A percentile compares a stretch with the other conserved stretches of the same genome.
Conservation (phyloP, 2,113 vertebrate species). For the Shinisaurus crocodilurus region DNA sequence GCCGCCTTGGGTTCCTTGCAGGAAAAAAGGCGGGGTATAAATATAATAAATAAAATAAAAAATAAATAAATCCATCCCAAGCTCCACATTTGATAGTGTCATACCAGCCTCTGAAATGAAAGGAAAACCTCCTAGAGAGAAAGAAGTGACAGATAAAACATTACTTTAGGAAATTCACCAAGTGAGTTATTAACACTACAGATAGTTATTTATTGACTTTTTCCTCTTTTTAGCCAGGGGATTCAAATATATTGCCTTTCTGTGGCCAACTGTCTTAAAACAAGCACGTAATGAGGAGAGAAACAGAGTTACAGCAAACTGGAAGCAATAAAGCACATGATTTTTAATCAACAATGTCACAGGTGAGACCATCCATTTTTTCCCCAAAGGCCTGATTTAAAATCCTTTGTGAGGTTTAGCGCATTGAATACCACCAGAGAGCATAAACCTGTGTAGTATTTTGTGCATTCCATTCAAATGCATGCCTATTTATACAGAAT, state of each 20-base stretch:
- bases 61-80: no score
- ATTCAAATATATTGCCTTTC: conserved; percentile 16
- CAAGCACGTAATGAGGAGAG: conserved; percentile 20
- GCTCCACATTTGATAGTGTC: not conserved
- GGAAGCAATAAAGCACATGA: conserved; percentile 1
- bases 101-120: not conserved
- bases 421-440: not conserved
- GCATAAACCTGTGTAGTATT: not conserved
- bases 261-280: conserved; percentile 8
- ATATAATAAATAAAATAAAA: no score
- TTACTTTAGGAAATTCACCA: not conserved
- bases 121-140: not conserved
- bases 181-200: conserved; percentile 19
- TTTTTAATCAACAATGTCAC: conserved; percentile 17
- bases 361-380: not conserved
- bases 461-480: not conserved
- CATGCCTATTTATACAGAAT: not conserved
- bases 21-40: no score
- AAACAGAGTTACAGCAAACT: conserved; percentile 3
- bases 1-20: no score
- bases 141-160: not conserved
- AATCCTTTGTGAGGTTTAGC: not conserved
- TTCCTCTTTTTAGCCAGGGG: not conserved
- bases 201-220: conserved; percentile 10
- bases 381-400: not conserved